Base-by-base conservation (phyloP, 1,140 invertebrate species). In the Drosophila ohnishii region DNA sequence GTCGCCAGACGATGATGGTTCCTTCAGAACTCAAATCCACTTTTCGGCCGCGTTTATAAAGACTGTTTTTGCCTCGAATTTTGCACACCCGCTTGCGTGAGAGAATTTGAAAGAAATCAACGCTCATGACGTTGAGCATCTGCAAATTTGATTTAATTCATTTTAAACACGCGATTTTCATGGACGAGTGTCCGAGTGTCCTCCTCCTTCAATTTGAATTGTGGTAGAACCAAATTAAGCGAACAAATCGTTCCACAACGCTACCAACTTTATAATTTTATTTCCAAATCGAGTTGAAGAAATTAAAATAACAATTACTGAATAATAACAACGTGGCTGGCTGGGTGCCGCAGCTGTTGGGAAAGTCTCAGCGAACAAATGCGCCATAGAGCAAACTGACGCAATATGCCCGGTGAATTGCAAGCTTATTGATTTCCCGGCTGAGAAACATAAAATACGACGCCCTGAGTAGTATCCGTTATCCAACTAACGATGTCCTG, bases 51-150 rank as follows among this genome's bases (percentile, higher is more conserved):
- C 16, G 32, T 25, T 61, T 66, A 50, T 62, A 6, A 30, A 61
- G 30, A 30, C 25, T n/a, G 56, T 62, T 40, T 32, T 35, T 39
- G 35, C 25, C 57, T 25, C 16, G 8, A 48, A 48, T 53, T 64
- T 42, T 32, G 25, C 5, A 37, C 10, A 32, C 13, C 19, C 14
- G 48, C 8, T 42, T 72, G 65, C 70, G 66, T 73, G 66, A 71
- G 34, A 71, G 48, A 73, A 73, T 73, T 71, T 47, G 9, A 47
- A 66, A 51, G 22, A 34, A 45, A 65, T 65, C 22, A 65, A 47
- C 32, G 34, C 10, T 37, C 32, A 42, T 25, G 10, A 16, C n/a
- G 13, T 47, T 32, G 35, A 28, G 61, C 32, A 62, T 62, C 65
- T 62, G n/a, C 28, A n/a, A 64, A 66, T 22, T 42, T 42, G 30